Base-by-base conservation (phyloP, 2,797 vertebrate species). In the Sebastes trivittatus region DNA sequence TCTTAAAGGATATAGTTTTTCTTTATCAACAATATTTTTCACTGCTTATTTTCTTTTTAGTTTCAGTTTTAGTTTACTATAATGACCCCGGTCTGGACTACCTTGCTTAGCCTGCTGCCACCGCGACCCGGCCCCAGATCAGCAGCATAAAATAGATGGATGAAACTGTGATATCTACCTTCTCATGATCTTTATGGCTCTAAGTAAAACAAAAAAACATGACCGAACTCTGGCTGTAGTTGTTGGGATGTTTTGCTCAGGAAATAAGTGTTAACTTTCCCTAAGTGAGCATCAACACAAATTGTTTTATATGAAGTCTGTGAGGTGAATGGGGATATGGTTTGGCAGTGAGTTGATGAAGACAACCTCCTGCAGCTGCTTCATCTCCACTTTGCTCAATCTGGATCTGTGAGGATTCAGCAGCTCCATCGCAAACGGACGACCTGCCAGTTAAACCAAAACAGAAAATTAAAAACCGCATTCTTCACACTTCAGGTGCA, bases 361-460 rank as follows among this genome's bases (percentile, higher is more conserved):
- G 34, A 32, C 4, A 2, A 99, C 98, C 97, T 99, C 95, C 93
- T 99, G 98, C n/a, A 99, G 95, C 80, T 95, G 94, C 83, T 94
- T 97, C 89, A 99, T 96, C 86, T 98, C 95, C 54, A 81, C 91
- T 4, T 83, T 85, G 85, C 77, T 95, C 70, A 98, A 88, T 72
- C 30, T 94, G 70, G 96, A 85, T 90, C 94, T 95, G 88, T 94
- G 98, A 87, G 98, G 98, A 89, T 99, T 98, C 92, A 98, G 94
- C 87, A 99, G 94, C 95, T 99, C 98, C 85, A 99, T 91, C 0
- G 98, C 97, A 82, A 99, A 99, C 6, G 98, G 98, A 74, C 98
- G 97, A 93, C 98, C 98, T 99, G 95, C 72, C 20, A 14, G 25
- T 0, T 2, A 6, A 36, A 75, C 2, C 2, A 5, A 36, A 58